phyloP scores from a whole-genome alignment of 2,888 invertebrate species.

The Pterostichus madidus region DNA sequence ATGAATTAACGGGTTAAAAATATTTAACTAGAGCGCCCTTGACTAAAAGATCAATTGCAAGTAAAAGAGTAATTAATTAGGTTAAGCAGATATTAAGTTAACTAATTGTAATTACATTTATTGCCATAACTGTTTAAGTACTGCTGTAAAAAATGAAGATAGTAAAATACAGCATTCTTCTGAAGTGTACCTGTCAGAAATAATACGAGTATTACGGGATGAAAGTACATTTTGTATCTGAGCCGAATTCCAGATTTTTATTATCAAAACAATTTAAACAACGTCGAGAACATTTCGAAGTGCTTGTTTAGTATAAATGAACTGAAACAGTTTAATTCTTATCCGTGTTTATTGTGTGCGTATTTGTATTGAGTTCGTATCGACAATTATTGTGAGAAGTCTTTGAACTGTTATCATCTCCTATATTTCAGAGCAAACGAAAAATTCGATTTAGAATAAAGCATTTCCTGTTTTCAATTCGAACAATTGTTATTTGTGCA shows the following conservation, averaged over 20 bases:
- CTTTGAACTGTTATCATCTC: slow-evolving; percentile 53
- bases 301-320: slow-evolving; percentile 20
- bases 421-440: slow-evolving; percentile 44
- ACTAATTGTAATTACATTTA: too few relatives aligned
- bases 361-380: slow-evolving; percentile 47
- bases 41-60: too few relatives aligned
- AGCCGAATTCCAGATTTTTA: neutral
- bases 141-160: too few relatives aligned
- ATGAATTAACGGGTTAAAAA: too few relatives aligned
- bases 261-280: neutral
- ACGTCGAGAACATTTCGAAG: slow-evolving; percentile 5
- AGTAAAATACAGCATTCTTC: too few relatives aligned
- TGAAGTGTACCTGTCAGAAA: too few relatives aligned
- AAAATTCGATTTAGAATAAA: slow-evolving; percentile 31
- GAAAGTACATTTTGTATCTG: neutral
- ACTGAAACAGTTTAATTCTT: slow-evolving; percentile 42
- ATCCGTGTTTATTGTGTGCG: slow-evolving; percentile 21
- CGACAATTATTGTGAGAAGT: slow-evolving; percentile 26
- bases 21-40: too few relatives aligned
- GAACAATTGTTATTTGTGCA: slow-evolving; percentile 11
- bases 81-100: too few relatives aligned
- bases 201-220: neutral
- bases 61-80: too few relatives aligned
- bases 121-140: too few relatives aligned
- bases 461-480: slow-evolving; percentile 32